Conservation (phyloP, 2,113 vertebrate species). For the Nothocercus julius region DNA sequence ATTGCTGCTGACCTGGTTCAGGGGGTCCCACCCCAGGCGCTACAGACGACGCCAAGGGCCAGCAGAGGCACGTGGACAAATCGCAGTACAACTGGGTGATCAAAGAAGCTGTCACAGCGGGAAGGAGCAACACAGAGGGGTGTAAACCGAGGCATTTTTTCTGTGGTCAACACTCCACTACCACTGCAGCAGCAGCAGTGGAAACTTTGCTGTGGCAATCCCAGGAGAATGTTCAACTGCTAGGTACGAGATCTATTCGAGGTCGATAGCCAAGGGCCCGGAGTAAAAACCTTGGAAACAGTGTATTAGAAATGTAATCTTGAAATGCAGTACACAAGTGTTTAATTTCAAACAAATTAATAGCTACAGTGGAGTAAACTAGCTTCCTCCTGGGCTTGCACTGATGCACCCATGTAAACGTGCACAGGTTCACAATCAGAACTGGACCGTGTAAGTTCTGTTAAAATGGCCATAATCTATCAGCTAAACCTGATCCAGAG, state of each 20-base stretch:
- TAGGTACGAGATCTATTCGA: not conserved
- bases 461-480: not conserved
- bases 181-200: not conserved
- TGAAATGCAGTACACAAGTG: not conserved
- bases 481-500: not conserved
- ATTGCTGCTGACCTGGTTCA: not conserved
- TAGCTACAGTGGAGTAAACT: not conserved
- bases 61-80: not conserved
- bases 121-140: not conserved
- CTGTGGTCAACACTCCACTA: not conserved
- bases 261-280: not conserved
- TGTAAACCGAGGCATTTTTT: not conserved
- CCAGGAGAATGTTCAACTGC: not conserved
- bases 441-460: not conserved
- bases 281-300: not conserved
- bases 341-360: not conserved
- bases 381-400: not conserved
- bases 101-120: not conserved
- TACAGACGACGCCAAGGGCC: not conserved
- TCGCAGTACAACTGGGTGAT: rapidly evolving
- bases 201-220: not conserved
- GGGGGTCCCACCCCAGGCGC: not conserved
- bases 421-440: not conserved
- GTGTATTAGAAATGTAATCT: not conserved
- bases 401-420: not conserved